Percentiles rank a stretch among this genome's conserved stretches.
These are phyloP conservation scores for Corynorhinus townsendii DNA, from an alignment of 2,113 vertebrate species.

Conservation along the genomic window DNA sequence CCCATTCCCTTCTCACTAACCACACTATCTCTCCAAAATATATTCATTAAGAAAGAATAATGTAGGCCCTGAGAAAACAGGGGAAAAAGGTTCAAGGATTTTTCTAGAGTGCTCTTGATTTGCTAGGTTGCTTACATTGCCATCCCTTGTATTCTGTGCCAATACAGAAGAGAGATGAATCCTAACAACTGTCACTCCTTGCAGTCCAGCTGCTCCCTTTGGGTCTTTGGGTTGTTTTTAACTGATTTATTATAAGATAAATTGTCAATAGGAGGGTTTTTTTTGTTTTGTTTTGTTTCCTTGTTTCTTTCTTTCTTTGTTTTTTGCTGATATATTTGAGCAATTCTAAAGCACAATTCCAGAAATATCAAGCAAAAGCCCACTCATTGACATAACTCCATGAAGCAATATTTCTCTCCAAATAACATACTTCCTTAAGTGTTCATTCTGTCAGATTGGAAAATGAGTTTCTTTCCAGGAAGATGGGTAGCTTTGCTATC, in stretches of 20 bases:
- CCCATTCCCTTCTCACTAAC: neutral
- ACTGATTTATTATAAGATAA: neutral
- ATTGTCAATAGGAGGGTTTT: neutral
- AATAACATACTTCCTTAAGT: neutral
- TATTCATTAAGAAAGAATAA: neutral
- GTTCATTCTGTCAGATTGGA: constrained; percentile 17
- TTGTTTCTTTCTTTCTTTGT: neutral
- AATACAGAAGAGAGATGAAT: neutral
- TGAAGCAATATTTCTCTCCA: neutral
- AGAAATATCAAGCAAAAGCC: neutral
- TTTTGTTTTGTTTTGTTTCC: neutral
- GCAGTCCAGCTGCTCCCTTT: neutral
- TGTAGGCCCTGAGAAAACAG: neutral
- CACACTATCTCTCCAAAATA: neutral
- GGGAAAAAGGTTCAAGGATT: neutral
- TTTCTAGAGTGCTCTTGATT: neutral
- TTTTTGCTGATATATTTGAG: neutral
- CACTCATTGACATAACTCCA: neutral
- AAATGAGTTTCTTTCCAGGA: constrained; percentile 8
- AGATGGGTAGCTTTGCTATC: neutral
- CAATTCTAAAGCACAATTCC: neutral
- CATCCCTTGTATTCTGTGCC: neutral
- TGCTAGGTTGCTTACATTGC: neutral
- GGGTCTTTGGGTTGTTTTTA: neutral
- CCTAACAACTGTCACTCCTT: neutral